Evolutionary conservation across 2,797 vertebrate genomes (phyloP).

Genomic region (Enteromius viviparus): DNA sequence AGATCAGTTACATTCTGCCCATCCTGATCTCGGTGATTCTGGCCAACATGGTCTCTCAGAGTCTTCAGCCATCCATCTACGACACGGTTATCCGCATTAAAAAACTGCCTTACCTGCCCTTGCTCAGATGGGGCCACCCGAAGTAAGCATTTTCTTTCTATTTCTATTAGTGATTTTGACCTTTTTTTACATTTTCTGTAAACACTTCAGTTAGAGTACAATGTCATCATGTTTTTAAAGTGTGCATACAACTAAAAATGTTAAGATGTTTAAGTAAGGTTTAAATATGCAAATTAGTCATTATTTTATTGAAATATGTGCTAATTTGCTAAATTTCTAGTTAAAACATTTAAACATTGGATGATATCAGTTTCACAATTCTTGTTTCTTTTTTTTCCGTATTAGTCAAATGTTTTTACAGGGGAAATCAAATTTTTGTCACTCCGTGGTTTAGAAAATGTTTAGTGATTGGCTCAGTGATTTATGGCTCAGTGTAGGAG

Average conservation of each 20-base stretch:
- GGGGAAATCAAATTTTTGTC: too few species aligned
- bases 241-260: background rate
- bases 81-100: slow-evolving; percentile 99
- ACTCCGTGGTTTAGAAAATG: too few species aligned
- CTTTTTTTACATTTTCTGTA: background rate
- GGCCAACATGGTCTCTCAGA: slow-evolving; percentile 94
- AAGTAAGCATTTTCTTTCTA: slow-evolving; percentile 79
- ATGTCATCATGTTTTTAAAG: background rate
- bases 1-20: slow-evolving; percentile 94
- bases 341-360: too few species aligned
- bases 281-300: too few species aligned
- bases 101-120: slow-evolving; percentile 95
- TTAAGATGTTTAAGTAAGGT: background rate
- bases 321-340: too few species aligned
- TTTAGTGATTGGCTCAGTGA: too few species aligned
- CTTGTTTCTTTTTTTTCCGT: too few species aligned
- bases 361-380: too few species aligned
- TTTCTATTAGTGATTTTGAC: background rate
- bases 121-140: slow-evolving; percentile 93
- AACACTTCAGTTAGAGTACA: background rate
- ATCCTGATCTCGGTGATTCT: slow-evolving; percentile 97
- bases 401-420: too few species aligned
- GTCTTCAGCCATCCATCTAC: slow-evolving; percentile 94
- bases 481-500: too few species aligned
- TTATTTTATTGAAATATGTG: too few species aligned